These are phyloP conservation scores for Pica pica DNA, from an alignment of 2,113 vertebrate species.

Conservation along the genomic window DNA sequence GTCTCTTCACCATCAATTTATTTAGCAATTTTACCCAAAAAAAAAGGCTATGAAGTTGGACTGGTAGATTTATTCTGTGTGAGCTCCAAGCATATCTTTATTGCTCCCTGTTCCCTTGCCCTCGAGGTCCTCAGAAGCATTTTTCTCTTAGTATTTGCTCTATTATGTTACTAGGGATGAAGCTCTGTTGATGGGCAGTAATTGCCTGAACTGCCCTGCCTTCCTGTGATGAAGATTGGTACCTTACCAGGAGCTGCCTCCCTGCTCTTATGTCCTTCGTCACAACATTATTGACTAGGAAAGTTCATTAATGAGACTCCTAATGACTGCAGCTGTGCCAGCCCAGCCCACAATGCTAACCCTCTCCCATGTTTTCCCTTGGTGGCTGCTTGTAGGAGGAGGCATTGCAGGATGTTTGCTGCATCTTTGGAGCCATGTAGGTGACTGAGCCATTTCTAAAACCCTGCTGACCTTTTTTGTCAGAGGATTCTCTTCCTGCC, in stretches of 20 bases:
- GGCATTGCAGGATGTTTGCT: not conserved
- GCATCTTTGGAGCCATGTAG: not conserved
- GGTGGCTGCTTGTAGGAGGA: not conserved
- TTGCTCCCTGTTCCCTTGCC: constrained; percentile 24
- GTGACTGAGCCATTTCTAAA: not conserved
- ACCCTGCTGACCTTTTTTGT: not conserved
- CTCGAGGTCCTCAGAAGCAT: constrained; percentile 15
- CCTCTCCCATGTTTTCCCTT: not conserved
- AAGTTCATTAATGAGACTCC: constrained; percentile 38
- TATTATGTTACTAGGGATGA: constrained; percentile 31
- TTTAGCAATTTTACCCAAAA: constrained; percentile 41
- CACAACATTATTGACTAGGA: constrained; percentile 13
- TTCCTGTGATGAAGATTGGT: not conserved
- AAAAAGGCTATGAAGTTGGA: constrained; percentile 10
- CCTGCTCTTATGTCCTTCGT: constrained; percentile 2
- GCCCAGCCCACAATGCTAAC: not conserved
- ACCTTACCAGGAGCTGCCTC: not conserved
- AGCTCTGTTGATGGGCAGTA: constrained; percentile 39
- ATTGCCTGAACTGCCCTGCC: constrained; percentile 32
- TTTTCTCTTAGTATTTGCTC: constrained; percentile 56
- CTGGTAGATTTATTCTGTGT: constrained; percentile 42
- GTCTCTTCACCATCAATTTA: constrained; percentile 30
- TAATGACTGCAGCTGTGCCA: not conserved
- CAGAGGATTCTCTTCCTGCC: not conserved
- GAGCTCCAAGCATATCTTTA: constrained; percentile 26